Evolutionary conservation across 1,140 invertebrate genomes (phyloP).

Genomic region (Drepana arcuata): DNA sequence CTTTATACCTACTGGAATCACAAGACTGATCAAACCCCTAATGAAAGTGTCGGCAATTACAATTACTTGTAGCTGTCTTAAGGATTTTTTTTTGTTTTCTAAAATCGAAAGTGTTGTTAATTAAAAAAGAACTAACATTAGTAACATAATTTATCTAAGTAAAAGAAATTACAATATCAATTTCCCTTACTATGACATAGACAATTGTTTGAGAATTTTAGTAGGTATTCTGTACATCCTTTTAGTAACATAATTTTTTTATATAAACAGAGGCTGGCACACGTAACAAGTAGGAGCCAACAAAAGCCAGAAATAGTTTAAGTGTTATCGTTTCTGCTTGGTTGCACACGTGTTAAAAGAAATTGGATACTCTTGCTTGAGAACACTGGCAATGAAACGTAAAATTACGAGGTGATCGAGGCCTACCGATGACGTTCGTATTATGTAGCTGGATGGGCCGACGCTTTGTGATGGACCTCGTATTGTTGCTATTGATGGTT

Average conservation of each 20-base stretch:
- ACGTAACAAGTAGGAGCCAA: conserved; percentile 18
- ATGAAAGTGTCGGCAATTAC: no score
- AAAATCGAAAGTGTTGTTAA: conserved; percentile 24
- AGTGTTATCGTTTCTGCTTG: conserved; percentile 36
- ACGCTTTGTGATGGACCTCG: conserved; percentile 23
- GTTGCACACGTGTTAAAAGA: conserved; percentile 38
- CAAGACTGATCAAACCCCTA: no score
- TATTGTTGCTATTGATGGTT: conserved; percentile 34
- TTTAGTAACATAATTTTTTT: no score
- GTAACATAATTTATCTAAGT: no score
- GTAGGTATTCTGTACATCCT: no score
- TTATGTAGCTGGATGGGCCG: conserved; percentile 11
- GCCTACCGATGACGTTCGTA: conserved; percentile 21
- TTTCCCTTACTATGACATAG: no score
- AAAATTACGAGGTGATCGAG: conserved; percentile 40
- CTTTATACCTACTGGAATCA: no score
- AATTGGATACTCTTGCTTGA: conserved; percentile 50
- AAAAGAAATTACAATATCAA: no score
- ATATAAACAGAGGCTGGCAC: conserved; percentile 7
- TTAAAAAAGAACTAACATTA: no score
- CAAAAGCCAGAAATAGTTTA: conserved; percentile 28
- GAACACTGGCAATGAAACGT: conserved; percentile 44
- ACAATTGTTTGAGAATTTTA: no score
- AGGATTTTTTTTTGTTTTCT: conserved; percentile 29
- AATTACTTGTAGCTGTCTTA: no score